A percentile compares a stretch with the other conserved stretches of the same genome.
These are phyloP conservation scores for Graphium colonna DNA, from an alignment of 2,888 invertebrate genomes.

Conservation along the genomic window DNA sequence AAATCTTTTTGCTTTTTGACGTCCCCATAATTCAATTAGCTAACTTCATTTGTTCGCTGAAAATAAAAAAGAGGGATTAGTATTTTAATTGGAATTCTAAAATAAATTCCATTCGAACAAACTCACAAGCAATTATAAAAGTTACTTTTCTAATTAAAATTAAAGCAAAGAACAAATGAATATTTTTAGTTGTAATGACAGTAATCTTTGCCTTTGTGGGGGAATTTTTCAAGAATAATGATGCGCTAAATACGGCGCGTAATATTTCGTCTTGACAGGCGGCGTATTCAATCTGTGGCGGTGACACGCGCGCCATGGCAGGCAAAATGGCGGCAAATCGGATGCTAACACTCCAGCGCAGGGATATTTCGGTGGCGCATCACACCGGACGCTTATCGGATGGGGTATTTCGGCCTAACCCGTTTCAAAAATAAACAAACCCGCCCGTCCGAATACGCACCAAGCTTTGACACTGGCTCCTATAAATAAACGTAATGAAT, in stretches of 20 bases:
- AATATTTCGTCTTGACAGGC: slow-evolving; percentile 60
- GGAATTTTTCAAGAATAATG: slow-evolving; percentile 52
- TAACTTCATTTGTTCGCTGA: background rate
- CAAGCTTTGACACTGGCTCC: slow-evolving; percentile 71
- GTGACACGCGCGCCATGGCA: slow-evolving; percentile 37
- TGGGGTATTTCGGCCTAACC: slow-evolving; percentile 64
- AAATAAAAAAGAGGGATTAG: background rate
- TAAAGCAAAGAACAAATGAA: background rate
- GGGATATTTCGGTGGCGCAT: slow-evolving; percentile 53
- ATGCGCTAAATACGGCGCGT: slow-evolving; percentile 58
- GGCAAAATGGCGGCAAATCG: slow-evolving; percentile 33
- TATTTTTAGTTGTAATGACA: background rate
- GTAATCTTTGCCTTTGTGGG: slow-evolving; percentile 33
- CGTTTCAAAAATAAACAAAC: slow-evolving; percentile 75
- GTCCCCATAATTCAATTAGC: background rate
- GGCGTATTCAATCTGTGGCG: slow-evolving; percentile 51
- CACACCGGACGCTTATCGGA: slow-evolving; percentile 66
- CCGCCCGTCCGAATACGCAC: slow-evolving; percentile 67
- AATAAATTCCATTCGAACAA: background rate
- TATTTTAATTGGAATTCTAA: background rate
- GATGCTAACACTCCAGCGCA: slow-evolving; percentile 47
- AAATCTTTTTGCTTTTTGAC: background rate
- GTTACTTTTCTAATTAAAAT: background rate
- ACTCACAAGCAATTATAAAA: background rate
- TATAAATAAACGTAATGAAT: slow-evolving; percentile 79